Conservation (phyloP, 2,113 vertebrate genomes). For the Scophthalmus maximus region DNA sequence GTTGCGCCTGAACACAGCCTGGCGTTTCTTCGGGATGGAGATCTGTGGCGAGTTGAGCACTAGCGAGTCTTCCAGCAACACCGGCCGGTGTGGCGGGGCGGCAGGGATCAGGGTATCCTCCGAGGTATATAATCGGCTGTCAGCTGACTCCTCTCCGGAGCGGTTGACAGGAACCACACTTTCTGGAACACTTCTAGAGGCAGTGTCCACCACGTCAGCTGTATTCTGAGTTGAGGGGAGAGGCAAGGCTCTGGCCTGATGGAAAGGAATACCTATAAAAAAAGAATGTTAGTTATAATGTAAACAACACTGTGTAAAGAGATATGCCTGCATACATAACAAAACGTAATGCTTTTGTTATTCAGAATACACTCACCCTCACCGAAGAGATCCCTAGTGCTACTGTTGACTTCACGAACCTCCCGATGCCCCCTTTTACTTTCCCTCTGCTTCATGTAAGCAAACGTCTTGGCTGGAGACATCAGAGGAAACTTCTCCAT, state of each 20-base stretch:
- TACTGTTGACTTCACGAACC: background rate
- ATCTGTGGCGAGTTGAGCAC: conserved; percentile 74
- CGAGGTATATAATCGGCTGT: conserved; percentile 15
- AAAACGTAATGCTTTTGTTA: background rate
- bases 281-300: background rate
- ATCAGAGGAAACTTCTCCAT: conserved; percentile 28
- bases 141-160: background rate
- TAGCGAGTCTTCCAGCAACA: conserved; percentile 69
- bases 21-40: conserved; percentile 73
- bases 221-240: background rate
- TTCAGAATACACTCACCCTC: conserved; percentile 12
- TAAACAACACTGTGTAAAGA: background rate
- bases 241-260: background rate
- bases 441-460: conserved; percentile 74
- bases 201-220: background rate
- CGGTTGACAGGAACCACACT: background rate
- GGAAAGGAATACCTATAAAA: conserved; percentile 17
- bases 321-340: background rate
- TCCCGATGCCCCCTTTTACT: background rate
- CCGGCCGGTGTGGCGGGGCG: background rate
- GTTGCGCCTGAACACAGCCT: conserved; percentile 14
- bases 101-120: background rate
- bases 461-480: conserved; percentile 82
- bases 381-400: conserved; percentile 5
- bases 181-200: background rate